Conservation (phyloP, 2,888 invertebrate species). For the Stenoptilia bipunctidactyla region DNA sequence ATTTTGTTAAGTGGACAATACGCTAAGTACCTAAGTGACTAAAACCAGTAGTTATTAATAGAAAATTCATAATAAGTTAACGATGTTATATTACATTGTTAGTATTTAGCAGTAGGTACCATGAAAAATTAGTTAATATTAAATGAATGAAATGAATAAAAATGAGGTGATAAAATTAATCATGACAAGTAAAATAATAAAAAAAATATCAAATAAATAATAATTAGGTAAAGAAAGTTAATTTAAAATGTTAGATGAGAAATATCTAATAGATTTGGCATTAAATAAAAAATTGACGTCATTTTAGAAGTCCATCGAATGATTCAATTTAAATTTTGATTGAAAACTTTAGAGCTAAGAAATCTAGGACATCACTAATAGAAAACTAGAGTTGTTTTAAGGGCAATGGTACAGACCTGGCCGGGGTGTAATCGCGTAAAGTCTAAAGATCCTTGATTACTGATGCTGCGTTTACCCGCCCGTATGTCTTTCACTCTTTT, state of each 20-base stretch:
- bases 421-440: conserved; percentile 57
- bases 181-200: conserved; percentile 19
- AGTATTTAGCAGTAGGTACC: too few species aligned
- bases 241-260: background rate
- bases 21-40: background rate
- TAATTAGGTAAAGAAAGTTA: background rate
- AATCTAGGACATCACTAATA: conserved; percentile 57
- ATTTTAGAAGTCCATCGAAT: too few species aligned
- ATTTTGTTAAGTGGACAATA: conserved; percentile 13
- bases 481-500: conserved; percentile 95
- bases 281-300: background rate
- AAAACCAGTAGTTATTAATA: too few species aligned
- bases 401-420: conserved; percentile 59
- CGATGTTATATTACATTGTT: too few species aligned
- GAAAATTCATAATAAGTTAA: too few species aligned
- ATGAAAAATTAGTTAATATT: too few species aligned
- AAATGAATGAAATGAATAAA: conserved; percentile 14
- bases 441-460: conserved; percentile 58
- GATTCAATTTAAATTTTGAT: too few species aligned
- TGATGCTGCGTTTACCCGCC: conserved; percentile 83
- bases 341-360: conserved; percentile 22
- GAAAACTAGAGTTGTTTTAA: conserved; percentile 18
- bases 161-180: conserved; percentile 22
- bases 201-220: conserved; percentile 10
- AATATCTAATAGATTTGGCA: background rate